phyloP scores from a whole-genome alignment of 2,797 vertebrate species.

The Tamandua tetradactyla region DNA sequence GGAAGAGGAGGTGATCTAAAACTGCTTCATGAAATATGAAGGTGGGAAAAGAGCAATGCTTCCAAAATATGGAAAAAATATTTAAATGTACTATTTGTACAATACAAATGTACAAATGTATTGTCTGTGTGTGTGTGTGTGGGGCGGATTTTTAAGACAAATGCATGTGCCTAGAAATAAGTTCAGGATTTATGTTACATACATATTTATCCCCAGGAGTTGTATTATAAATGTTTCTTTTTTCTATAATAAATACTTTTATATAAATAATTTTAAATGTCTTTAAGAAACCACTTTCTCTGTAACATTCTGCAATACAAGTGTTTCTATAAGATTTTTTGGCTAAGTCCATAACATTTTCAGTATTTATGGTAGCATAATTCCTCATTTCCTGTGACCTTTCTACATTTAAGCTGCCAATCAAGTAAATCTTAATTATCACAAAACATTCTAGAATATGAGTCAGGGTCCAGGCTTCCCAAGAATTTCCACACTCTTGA shows the following conservation, averaged over 20 bases:
- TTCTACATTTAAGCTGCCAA: conserved; percentile 37
- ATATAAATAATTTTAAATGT: conserved; percentile 10
- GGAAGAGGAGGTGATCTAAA: neutral
- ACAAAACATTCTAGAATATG: conserved; percentile 39
- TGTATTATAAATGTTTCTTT: neutral
- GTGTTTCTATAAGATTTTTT: neutral
- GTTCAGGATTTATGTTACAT: neutral
- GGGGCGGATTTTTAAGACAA: conserved; percentile 39
- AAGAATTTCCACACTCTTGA: conserved; percentile 15
- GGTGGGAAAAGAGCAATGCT: conserved; percentile 19
- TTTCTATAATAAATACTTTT: conserved; percentile 28
- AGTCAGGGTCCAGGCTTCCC: conserved; percentile 18
- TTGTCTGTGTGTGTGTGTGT: too few species aligned
- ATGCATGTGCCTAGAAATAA: conserved; percentile 6
- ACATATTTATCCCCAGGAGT: neutral
- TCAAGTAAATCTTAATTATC: conserved; percentile 22
- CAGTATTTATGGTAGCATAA: neutral
- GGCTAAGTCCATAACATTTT: conserved; percentile 1
- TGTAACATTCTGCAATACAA: neutral
- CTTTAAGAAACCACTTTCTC: neutral
- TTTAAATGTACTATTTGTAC: conserved; percentile 3
- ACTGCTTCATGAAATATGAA: neutral
- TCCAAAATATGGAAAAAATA: conserved; percentile 40
- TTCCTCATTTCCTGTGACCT: neutral
- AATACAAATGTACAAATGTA: too few species aligned